These are phyloP conservation scores for Litoditis marina DNA, from an alignment of 2,888 invertebrate genomes.

Conservation along the genomic window DNA sequence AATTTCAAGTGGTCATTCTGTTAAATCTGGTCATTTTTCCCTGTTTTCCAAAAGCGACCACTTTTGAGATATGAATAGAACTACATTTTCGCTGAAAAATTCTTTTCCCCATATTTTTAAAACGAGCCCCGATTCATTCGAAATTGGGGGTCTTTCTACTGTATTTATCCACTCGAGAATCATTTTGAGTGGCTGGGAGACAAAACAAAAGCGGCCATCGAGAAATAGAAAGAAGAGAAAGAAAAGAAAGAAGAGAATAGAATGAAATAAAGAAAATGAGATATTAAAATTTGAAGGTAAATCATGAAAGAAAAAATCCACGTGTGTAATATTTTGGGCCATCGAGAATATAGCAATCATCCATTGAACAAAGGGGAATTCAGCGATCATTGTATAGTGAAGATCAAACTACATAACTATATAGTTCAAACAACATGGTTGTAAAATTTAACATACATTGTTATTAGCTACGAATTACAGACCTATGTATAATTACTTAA, in stretches of 20 bases:
- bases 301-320: not conserved
- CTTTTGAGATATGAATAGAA: not conserved
- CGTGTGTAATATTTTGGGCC: not conserved
- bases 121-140: slow-evolving; percentile 1
- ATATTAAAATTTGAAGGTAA: not conserved
- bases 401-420: too few relatives aligned
- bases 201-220: too few relatives aligned
- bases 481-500: too few relatives aligned
- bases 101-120: slow-evolving; percentile 11
- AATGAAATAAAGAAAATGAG: not conserved
- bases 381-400: too few relatives aligned
- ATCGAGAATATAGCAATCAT: not conserved
- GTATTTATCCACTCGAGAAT: not conserved
- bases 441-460: too few relatives aligned
- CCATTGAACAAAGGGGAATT: too few relatives aligned
- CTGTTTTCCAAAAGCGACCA: not conserved
- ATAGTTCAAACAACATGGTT: too few relatives aligned
- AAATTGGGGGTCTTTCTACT: not conserved
- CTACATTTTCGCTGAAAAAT: slow-evolving; percentile 4
- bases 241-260: not conserved
- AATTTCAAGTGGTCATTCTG: too few relatives aligned
- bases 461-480: too few relatives aligned
- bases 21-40: not conserved
- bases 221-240: not conserved
- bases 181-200: too few relatives aligned